phyloP scores from a whole-genome alignment of 2,113 vertebrate species.

The Sander vitreus region DNA sequence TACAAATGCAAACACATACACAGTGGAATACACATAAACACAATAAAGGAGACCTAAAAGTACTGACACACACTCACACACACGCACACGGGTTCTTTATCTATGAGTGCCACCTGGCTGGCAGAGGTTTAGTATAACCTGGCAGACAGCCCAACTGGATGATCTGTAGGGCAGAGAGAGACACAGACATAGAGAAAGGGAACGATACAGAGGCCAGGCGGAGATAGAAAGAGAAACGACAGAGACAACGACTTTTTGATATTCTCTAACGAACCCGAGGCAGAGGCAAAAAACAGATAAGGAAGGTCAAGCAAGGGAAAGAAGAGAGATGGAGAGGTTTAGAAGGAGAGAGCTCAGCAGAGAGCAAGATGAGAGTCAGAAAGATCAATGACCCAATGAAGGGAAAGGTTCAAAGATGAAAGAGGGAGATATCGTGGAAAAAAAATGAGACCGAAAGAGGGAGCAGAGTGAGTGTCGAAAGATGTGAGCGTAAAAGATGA shows the following conservation, averaged over 20 bases:
- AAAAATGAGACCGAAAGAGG: conserved; percentile 34
- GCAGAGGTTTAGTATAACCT: conserved; percentile 54
- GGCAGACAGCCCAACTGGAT: conserved; percentile 56
- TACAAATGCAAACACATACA: background rate
- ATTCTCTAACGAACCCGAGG: conserved; percentile 50
- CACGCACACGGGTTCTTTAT: conserved; percentile 62
- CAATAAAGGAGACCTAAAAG: background rate
- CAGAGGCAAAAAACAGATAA: conserved; percentile 35
- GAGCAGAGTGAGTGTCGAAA: conserved; percentile 39
- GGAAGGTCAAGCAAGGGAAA: conserved; percentile 60
- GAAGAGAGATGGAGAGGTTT: conserved; percentile 44
- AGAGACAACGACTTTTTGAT: conserved; percentile 52
- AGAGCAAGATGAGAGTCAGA: conserved; percentile 55
- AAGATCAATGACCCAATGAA: conserved; percentile 71
- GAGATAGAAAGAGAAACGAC: conserved; percentile 36
- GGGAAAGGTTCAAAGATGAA: conserved; percentile 67
- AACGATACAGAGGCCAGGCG: conserved; percentile 30
- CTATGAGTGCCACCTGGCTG: conserved; percentile 74
- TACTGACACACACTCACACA: conserved; percentile 15
- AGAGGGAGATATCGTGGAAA: conserved; percentile 37
- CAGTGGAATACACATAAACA: conserved; percentile 8
- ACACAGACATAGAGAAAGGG: conserved; percentile 42
- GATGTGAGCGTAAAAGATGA: conserved; percentile 62
- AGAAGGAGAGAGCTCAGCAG: conserved; percentile 35
- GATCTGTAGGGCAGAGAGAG: conserved; percentile 51